Conservation (phyloP, 1,140 invertebrate species). For the Lucilia sericata region DNA sequence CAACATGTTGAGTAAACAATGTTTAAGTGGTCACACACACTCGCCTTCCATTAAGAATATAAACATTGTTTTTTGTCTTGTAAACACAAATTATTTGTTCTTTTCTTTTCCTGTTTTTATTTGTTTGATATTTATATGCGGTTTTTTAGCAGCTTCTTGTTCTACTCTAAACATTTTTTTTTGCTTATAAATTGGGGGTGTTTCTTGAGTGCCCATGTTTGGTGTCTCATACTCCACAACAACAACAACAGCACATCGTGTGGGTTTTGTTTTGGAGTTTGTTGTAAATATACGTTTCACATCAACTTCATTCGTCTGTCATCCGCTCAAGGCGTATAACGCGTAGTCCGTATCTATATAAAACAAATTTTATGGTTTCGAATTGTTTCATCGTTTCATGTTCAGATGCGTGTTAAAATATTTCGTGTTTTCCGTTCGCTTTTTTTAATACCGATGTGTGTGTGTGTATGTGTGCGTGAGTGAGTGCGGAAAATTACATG, state of each 20-base stretch:
- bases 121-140: background rate
- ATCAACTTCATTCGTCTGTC: slow-evolving; percentile 43
- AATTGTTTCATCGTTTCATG: background rate
- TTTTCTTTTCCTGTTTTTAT: background rate
- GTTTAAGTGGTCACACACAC: background rate
- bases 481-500: slow-evolving; percentile 16
- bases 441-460: too few relatives aligned
- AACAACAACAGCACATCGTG: background rate
- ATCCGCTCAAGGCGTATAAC: slow-evolving; percentile 30
- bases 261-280: slow-evolving; percentile 32
- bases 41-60: slow-evolving; percentile 32
- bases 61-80: slow-evolving; percentile 8
- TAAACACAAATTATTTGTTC: background rate
- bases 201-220: background rate
- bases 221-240: background rate
- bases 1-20: background rate
- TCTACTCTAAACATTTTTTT: background rate
- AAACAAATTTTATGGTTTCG: slow-evolving; percentile 8
- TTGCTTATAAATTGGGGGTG: slow-evolving; percentile 8
- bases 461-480: background rate
- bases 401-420: background rate
- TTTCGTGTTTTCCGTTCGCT: background rate
- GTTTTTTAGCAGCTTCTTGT: background rate
- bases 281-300: background rate
- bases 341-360: background rate